Evolutionary conservation across 2,797 vertebrate genomes (phyloP), one percentile per base, ranked within the genome.

Genomic region (Botia kubotai): DNA sequence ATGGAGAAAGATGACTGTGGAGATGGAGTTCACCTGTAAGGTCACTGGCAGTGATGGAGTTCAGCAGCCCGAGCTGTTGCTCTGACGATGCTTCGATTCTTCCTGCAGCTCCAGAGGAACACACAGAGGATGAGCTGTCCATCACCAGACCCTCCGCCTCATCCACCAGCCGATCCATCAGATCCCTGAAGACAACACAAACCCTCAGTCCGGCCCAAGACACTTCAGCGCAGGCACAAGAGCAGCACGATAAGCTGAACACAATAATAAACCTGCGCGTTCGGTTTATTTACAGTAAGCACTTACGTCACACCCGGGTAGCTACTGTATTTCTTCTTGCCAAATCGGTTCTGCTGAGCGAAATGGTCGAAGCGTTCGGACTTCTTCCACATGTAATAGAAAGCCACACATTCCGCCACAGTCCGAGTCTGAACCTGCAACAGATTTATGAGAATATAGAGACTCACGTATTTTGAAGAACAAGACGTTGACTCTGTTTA

Each of bases 301-400:
- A 97, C 97, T 97, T 92, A 99, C 97, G 97, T 99, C 79, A 99
- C 97, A 81, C 97, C 97, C 1, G 98, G 97, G 86, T 99, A 98
- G 91, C 96, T 97, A 90, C 96, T 97, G 5, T 98, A 99, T 80
- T 97, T 97, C 91, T 99, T 99, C 94, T 99, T 99, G 82, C 98
- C 96, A 84, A 99, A 99, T 65, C 95, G 95, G 87, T 97, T 99
- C 91, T 98, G 97, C 85, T 98, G 97, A 85, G 98, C 98, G 83
- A 99, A 99, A 86, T 95, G 94, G 91, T 99, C 97, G 3, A 98
- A 97, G 43, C 98, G 96, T 89, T 99, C 98, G 0, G 98, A 98
- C 91, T 99, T 99, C 50, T 99, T 99, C 98, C 98, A 99, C 95
- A 98, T 97, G 88, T 99, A 98, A 90, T 99, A 99, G 92, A 99